Conservation (phyloP, 2,797 vertebrate species). For the Enteromius treurensis region DNA sequence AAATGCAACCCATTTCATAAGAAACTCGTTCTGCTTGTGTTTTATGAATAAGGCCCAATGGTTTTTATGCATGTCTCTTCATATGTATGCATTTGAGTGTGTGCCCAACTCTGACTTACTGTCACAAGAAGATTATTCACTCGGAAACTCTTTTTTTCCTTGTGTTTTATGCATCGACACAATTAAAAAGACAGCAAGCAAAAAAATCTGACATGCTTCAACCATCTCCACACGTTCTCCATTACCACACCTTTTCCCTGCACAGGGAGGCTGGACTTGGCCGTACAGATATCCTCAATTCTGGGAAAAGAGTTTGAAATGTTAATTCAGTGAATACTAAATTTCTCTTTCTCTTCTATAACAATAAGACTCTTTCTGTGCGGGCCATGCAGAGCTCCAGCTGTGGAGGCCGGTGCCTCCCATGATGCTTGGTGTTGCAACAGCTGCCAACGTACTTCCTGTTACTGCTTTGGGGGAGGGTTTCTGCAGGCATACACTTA, state of each 20-base stretch:
- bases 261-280: conserved; percentile 42
- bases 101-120: conserved; percentile 54
- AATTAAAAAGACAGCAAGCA: conserved; percentile 27
- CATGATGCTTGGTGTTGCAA: conserved; percentile 69
- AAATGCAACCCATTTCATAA: background rate
- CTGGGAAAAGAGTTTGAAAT: conserved; percentile 50
- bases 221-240: conserved; percentile 5
- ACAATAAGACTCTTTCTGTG: conserved; percentile 55
- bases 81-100: conserved; percentile 14
- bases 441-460: conserved; percentile 68
- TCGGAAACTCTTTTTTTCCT: background rate
- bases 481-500: conserved; percentile 45
- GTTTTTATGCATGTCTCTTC: conserved; percentile 18
- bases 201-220: background rate
- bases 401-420: conserved; percentile 53
- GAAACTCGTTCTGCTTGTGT: background rate
- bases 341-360: conserved; percentile 42
- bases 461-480: conserved; percentile 45
- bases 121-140: conserved; percentile 59
- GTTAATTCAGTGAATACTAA: conserved; percentile 52
- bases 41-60: background rate
- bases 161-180: conserved; percentile 10
- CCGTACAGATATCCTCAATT: conserved; percentile 11
- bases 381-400: conserved; percentile 49
- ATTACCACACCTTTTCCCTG: conserved; percentile 25